Evolutionary conservation across 2,797 vertebrate genomes (phyloP).

Genomic region (Intellagama lesueurii): DNA sequence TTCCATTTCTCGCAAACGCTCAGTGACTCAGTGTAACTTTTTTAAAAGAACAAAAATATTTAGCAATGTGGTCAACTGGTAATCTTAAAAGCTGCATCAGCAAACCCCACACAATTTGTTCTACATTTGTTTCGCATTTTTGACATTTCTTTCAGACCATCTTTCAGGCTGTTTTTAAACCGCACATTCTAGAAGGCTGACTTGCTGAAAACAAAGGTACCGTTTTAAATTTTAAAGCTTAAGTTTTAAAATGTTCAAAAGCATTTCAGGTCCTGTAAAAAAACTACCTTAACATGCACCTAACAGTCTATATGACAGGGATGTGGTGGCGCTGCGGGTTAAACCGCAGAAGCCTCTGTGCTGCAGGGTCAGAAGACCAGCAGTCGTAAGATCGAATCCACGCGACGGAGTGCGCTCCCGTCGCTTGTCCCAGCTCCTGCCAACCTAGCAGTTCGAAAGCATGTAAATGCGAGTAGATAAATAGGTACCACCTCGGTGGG

Average conservation of each 20-base stretch:
- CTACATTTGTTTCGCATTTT: background rate
- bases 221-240: background rate
- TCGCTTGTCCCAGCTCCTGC: too few relatives aligned
- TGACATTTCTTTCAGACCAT: background rate
- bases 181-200: background rate
- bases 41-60: constrained; percentile 8
- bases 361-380: too few relatives aligned
- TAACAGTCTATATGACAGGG: too few relatives aligned
- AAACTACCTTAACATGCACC: background rate
- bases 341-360: too few relatives aligned
- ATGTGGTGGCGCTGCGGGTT: too few relatives aligned
- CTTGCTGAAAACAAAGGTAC: background rate
- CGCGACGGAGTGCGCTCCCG: too few relatives aligned
- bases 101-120: background rate
- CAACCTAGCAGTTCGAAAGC: too few relatives aligned
- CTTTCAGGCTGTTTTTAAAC: background rate
- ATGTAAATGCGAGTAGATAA: too few relatives aligned
- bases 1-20: constrained; percentile 20
- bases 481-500: too few relatives aligned
- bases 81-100: background rate
- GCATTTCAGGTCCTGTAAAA: background rate
- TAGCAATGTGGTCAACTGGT: constrained; percentile 5
- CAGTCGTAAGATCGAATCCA: too few relatives aligned
- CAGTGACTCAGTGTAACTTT: constrained; percentile 17
- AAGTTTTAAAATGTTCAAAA: constrained; percentile 1